phyloP scores from a whole-genome alignment of 1,140 invertebrate genomes.

The Drosophila takahashii region DNA sequence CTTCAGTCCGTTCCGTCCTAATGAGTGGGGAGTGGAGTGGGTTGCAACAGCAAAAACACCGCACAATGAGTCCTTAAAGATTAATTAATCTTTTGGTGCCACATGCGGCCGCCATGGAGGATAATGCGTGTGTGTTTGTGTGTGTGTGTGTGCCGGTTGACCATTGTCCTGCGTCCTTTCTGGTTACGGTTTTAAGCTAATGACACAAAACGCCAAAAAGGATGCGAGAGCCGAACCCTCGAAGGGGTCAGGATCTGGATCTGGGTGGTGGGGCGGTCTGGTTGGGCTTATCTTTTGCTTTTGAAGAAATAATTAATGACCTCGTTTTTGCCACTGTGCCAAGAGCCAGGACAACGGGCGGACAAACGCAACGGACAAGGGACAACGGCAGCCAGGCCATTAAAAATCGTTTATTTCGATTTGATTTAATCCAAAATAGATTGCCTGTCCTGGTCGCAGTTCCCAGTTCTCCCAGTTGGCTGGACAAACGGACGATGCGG shows the following conservation, averaged over 20 bases:
- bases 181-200: conserved; percentile 66
- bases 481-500: conserved; percentile 22
- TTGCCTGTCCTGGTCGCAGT: conserved; percentile 61
- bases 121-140: conserved; percentile 45
- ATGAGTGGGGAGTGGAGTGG: neutral
- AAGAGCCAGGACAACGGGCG: neutral
- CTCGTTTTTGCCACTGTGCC: conserved; percentile 84
- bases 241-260: neutral
- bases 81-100: conserved; percentile 84
- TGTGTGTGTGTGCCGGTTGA: conserved; percentile 5
- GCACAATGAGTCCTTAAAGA: conserved; percentile 84
- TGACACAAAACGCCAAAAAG: conserved; percentile 82
- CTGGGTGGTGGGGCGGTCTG: conserved; percentile 5
- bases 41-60: conserved; percentile 32
- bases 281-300: conserved; percentile 78
- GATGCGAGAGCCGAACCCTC: conserved; percentile 43
- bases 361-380: conserved; percentile 4
- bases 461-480: neutral
- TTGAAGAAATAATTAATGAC: conserved; percentile 85
- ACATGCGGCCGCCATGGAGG: conserved; percentile 67
- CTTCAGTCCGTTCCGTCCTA: conserved; percentile 28
- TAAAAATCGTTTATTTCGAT: conserved; percentile 85
- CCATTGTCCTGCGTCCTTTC: conserved; percentile 13
- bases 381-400: conserved; percentile 54
- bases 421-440: conserved; percentile 84